Percentiles rank a stretch among this genome's conserved stretches.
Evolutionary conservation across 2,797 vertebrate genomes (phyloP).

Genomic region (Argya squamiceps): DNA sequence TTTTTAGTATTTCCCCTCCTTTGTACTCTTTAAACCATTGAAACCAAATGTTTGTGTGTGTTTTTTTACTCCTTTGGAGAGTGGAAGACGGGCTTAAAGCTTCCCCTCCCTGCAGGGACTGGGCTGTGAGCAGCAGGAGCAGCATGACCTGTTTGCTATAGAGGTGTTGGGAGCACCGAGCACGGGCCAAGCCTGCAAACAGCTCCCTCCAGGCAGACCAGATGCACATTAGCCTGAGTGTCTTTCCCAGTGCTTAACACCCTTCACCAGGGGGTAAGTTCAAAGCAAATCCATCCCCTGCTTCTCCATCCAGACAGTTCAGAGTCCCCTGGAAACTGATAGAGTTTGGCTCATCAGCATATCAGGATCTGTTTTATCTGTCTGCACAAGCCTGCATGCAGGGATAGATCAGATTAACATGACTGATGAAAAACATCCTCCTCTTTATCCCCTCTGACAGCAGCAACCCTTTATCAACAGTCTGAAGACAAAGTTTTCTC

Average conservation of each 20-base stretch:
- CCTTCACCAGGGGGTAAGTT: neutral
- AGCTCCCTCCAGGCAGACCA: neutral
- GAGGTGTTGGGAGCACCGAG: neutral
- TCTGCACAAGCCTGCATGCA: neutral
- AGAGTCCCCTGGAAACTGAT: neutral
- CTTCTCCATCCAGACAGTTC: neutral
- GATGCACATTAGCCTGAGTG: neutral
- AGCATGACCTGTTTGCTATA: neutral
- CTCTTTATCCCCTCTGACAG: conserved; percentile 36
- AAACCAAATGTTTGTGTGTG: neutral
- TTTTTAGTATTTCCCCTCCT: neutral
- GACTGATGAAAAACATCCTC: conserved; percentile 35
- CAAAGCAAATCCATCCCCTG: neutral
- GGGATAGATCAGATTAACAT: conserved; percentile 43
- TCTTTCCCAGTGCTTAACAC: neutral
- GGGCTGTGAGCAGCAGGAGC: neutral
- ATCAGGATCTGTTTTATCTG: conserved; percentile 1
- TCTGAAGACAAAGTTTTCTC: conserved; percentile 41
- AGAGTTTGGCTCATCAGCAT: neutral
- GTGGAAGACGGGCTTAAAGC: neutral
- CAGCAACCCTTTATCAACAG: neutral
- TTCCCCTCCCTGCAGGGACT: neutral
- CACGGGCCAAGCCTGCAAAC: neutral
- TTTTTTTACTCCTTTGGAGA: neutral
- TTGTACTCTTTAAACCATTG: neutral